A percentile compares a stretch with the other conserved stretches of the same genome.
Evolutionary conservation across 1,140 invertebrate species (phyloP).

Genomic region (Ephestia elutella): DNA sequence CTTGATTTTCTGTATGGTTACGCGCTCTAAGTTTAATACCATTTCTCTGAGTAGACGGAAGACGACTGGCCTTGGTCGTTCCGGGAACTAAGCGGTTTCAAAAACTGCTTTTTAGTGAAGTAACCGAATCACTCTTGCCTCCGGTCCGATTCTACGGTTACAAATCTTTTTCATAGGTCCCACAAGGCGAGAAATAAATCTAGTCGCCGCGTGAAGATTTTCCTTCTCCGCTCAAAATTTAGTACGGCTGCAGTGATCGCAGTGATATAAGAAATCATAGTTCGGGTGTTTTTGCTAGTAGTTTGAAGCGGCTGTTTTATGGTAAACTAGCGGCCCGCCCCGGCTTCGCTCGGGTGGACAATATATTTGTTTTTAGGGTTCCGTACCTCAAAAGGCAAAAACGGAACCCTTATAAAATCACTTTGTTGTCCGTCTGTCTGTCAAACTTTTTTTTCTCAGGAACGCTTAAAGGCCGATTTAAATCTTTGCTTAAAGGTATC

Average conservation of each 20-base stretch:
- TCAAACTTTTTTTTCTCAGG: too few species aligned
- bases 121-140: conserved; percentile 19
- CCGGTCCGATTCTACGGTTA: conserved; percentile 33
- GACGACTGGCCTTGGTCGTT: conserved; percentile 23
- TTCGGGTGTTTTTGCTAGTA: background rate
- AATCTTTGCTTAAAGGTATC: too few species aligned
- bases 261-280: background rate
- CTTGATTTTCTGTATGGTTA: too few species aligned
- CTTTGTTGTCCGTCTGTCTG: too few species aligned
- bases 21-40: too few species aligned
- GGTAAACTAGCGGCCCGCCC: too few species aligned
- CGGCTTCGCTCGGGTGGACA: too few species aligned
- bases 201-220: conserved; percentile 21
- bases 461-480: too few species aligned
- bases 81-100: conserved; percentile 37
- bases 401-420: too few species aligned
- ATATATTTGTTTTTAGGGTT: too few species aligned
- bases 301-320: too few species aligned
- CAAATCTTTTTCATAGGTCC: conserved; percentile 42
- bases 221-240: background rate
- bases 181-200: conserved; percentile 35
- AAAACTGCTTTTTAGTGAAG: conserved; percentile 40
- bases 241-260: background rate
- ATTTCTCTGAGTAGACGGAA: background rate
- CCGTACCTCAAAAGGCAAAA: too few species aligned